A percentile compares a stretch with the other conserved stretches of the same genome.
phyloP scores from a whole-genome alignment of 2,888 invertebrate genomes.

The Lepidocyrtinus sp. region DNA sequence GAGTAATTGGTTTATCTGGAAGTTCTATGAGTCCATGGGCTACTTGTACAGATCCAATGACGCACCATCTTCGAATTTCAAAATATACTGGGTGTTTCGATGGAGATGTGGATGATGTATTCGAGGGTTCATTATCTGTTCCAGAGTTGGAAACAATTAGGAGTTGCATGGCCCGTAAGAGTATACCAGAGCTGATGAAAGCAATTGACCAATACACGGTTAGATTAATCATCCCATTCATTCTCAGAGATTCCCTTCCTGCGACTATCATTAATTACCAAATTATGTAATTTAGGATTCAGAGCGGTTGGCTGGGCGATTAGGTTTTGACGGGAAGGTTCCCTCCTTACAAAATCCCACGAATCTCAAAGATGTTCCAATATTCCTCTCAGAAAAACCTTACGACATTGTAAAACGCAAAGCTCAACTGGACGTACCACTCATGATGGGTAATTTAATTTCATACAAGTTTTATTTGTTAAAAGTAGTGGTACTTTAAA shows the following conservation, averaged over 20 bases:
- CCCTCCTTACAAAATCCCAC: constrained; percentile 57
- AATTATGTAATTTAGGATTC: constrained; percentile 25
- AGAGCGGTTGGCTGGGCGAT: constrained; percentile 44
- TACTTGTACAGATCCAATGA: constrained; percentile 57
- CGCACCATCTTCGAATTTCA: constrained; percentile 53
- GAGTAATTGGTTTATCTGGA: constrained; percentile 60
- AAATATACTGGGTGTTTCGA: constrained; percentile 46
- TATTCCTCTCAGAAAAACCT: constrained; percentile 51
- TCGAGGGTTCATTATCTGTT: background rate
- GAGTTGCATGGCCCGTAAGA: constrained; percentile 35
- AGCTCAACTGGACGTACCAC: constrained; percentile 41
- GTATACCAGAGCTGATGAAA: background rate
- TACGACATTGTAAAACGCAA: constrained; percentile 37
- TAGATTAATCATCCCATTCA: no score
- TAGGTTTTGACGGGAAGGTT: constrained; percentile 57
- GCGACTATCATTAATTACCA: constrained; percentile 1
- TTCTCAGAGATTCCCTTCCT: no score
- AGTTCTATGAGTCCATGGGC: constrained; percentile 58
- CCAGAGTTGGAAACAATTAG: constrained; percentile 24
- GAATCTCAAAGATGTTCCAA: constrained; percentile 14
- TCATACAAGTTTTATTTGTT: constrained; percentile 26
- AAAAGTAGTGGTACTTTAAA: constrained; percentile 19
- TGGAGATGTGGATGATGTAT: background rate
- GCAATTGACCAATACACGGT: constrained; percentile 33
- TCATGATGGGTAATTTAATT: constrained; percentile 56